Conservation (phyloP, 2,797 vertebrate species). For the Myiothlypis chrysogaster region DNA sequence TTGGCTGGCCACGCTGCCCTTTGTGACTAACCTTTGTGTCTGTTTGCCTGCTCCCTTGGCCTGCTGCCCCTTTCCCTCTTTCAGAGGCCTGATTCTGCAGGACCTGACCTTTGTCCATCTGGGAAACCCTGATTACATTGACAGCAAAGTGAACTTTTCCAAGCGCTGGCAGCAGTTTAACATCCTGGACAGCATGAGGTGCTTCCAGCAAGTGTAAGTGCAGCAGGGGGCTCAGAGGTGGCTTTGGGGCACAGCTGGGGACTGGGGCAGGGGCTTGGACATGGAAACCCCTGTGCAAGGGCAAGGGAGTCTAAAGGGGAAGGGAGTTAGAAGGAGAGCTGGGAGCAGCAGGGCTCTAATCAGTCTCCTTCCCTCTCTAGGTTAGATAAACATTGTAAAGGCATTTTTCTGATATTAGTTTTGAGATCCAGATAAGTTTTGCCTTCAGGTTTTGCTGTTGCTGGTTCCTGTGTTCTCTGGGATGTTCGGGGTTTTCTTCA, state of each 20-base stretch:
- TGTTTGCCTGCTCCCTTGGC: constrained; percentile 16
- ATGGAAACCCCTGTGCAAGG: neutral
- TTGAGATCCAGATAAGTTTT: neutral
- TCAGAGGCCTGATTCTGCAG: constrained; percentile 95
- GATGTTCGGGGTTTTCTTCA: neutral
- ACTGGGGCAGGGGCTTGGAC: accelerated
- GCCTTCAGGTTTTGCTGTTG: neutral
- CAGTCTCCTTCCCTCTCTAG: neutral
- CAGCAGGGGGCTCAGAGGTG: neutral
- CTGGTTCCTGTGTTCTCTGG: neutral
- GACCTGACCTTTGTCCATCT: constrained; percentile 98
- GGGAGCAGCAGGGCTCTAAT: neutral
- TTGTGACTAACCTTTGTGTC: neutral
- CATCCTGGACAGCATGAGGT: constrained; percentile 98
- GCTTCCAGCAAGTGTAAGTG: constrained; percentile 98
- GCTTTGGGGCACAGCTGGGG: neutral
- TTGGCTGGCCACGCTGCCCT: neutral
- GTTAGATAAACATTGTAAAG: neutral
- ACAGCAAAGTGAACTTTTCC: constrained; percentile 97
- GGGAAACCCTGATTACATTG: constrained; percentile 95
- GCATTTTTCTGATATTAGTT: neutral
- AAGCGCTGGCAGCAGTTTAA: constrained; percentile 99
- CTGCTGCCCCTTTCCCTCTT: neutral
- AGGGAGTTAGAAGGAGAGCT: neutral
- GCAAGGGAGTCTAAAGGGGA: neutral